These are phyloP conservation scores for Pyrrhia umbra DNA, from an alignment of 2,888 invertebrate species.

Conservation along the genomic window DNA sequence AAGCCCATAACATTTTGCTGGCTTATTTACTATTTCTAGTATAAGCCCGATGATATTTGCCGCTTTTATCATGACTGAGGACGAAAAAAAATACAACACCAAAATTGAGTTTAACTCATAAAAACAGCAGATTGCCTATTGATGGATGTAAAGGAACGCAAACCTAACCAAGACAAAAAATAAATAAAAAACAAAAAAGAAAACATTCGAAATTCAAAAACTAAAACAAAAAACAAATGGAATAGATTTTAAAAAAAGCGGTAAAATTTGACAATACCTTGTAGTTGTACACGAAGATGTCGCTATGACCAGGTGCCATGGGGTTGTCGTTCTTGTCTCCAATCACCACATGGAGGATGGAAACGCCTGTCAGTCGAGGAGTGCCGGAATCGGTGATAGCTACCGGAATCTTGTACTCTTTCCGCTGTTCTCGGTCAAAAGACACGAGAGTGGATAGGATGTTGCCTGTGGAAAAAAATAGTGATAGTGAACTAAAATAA, in stretches of 20 bases:
- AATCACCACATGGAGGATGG: conserved; percentile 96
- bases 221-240: not conserved
- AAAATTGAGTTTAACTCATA: not conserved
- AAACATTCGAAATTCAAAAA: conserved; percentile 3
- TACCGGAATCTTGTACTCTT: conserved; percentile 97
- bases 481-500: no score
- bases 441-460: conserved; percentile 92
- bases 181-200: conserved; percentile 8
- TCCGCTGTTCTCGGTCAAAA: conserved; percentile 97
- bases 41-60: conserved; percentile 34
- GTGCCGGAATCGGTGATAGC: conserved; percentile 96
- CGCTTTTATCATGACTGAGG: not conserved
- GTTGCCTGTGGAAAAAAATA: conserved; percentile 81
- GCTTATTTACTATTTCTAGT: conserved; percentile 51
- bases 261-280: conserved; percentile 88
- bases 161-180: not conserved
- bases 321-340: conserved; percentile 98
- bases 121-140: not conserved
- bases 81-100: not conserved
- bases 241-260: not conserved
- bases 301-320: conserved; percentile 96
- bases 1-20: conserved; percentile 58
- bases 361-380: conserved; percentile 94
- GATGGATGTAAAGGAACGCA: not conserved
- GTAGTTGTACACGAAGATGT: conserved; percentile 98